Base-by-base conservation (phyloP, 2,888 invertebrate genomes). In the Cephus rjabovi region DNA sequence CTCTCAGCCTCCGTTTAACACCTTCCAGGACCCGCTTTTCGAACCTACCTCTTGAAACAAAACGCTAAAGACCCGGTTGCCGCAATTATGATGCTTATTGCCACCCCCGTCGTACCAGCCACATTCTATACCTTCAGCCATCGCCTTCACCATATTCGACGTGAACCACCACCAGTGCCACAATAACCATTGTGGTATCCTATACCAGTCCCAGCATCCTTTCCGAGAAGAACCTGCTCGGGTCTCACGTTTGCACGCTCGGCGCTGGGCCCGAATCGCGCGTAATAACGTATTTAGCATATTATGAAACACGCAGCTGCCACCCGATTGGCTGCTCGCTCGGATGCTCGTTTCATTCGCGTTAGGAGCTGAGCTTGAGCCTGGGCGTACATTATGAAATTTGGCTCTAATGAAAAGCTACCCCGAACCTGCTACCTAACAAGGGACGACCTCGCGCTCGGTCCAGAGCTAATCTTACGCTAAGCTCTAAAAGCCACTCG, bases 1-100 rank as follows among this genome's bases (percentile, higher is more conserved):
- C 89, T 87, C 86, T 84, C 83, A 80, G 84, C 83, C 80, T 83
- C 81, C 83, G 81, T 83, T 84, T 84, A 83, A 84, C 83, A 83
- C 83, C 84, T 83, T 76, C 75, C 76, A 79, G 74, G 34, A 34
- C 71, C 71, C 71, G 71, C 78, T 76, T 77, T 79, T 79, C 79
- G 79, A 79, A n/a, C 76, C 79, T 79, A 33, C 79, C 76, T 76
- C 74, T 79, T 79, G 76, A 79, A 79, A 79, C 79, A 79, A 76
- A 79, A 76, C 76, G 79, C 78, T 78, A 78, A 76, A 75, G 75
- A 76, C 78, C 71, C 56, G 71, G 75, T 76, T 75, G 73, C 78
- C 70, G 75, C 75, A 78, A 78, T 76, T 78, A 73, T 78, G 75
- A 78, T 78, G 75, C 78, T 78, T 76, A 76, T 77, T 77, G 34